Conservation (phyloP, 2,113 vertebrate species). For the Corynorhinus townsendii region DNA sequence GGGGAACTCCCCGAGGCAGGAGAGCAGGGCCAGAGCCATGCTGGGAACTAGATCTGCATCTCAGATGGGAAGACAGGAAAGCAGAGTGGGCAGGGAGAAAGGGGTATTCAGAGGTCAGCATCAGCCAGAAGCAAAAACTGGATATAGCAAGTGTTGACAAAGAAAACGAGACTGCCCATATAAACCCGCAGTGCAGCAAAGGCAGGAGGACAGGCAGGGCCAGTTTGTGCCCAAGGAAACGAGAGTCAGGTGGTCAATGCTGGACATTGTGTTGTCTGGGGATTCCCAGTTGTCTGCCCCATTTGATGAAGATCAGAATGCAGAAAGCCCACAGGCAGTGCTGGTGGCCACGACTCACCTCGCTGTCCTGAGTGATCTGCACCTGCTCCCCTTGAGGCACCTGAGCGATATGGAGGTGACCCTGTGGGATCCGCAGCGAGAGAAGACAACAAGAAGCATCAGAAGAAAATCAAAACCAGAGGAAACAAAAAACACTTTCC, state of each 20-base stretch:
- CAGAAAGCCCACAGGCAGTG: not conserved
- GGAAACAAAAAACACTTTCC: not conserved
- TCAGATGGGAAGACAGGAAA: not conserved
- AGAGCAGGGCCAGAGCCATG: not conserved
- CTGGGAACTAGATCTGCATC: not conserved
- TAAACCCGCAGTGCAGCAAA: not conserved
- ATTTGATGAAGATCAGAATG: not conserved
- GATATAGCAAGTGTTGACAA: not conserved
- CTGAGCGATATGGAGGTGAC: slow-evolving; percentile 98
- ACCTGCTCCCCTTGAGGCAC: slow-evolving; percentile 99
- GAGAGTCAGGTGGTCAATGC: not conserved
- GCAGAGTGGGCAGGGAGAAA: no score
- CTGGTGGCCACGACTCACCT: slow-evolving; percentile 81
- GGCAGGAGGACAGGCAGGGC: not conserved
- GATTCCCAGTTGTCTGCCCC: not conserved
- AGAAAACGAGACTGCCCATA: not conserved
- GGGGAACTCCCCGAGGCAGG: not conserved
- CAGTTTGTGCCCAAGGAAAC: not conserved
- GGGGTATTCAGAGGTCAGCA: not conserved
- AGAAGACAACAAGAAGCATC: slow-evolving; percentile 81
- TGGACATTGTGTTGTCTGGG: fast-evolving
- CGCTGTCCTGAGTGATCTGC: slow-evolving; percentile 98
- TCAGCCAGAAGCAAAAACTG: not conserved
- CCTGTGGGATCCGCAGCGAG: slow-evolving; percentile 90
- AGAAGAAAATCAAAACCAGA: slow-evolving; percentile 69